Percentiles rank a stretch among this genome's conserved stretches.
Evolutionary conservation across 2,888 invertebrate genomes (phyloP).

Genomic region (Cephus pulcher): DNA sequence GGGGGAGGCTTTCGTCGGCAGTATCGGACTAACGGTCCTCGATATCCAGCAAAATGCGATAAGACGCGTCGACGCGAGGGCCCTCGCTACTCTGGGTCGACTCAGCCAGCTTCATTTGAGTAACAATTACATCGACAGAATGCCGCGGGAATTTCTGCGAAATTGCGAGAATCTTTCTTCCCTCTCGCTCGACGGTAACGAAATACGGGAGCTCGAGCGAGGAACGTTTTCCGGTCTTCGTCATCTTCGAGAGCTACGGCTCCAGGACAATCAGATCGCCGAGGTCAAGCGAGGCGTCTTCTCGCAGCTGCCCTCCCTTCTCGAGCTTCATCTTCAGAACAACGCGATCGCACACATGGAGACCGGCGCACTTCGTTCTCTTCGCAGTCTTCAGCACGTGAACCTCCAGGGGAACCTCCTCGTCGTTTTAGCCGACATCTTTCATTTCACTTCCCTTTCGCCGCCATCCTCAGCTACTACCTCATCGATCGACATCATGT

Average conservation of each 20-base stretch:
- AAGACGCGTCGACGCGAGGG: slow-evolving; percentile 78
- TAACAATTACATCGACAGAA: slow-evolving; percentile 84
- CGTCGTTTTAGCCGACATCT: slow-evolving; percentile 81
- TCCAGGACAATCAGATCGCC: slow-evolving; percentile 86
- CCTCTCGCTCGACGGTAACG: slow-evolving; percentile 88
- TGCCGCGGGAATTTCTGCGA: slow-evolving; percentile 82
- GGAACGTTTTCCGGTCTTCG: slow-evolving; percentile 82
- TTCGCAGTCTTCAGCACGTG: slow-evolving; percentile 84
- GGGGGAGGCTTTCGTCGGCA: slow-evolving; percentile 82
- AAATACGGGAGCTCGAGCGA: slow-evolving; percentile 81
- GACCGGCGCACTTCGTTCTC: slow-evolving; percentile 81
- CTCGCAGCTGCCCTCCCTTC: slow-evolving; percentile 80
- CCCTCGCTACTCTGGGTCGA: slow-evolving; percentile 79
- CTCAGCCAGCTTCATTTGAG: slow-evolving; percentile 87
- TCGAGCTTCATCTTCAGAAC: slow-evolving; percentile 89
- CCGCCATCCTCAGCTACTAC: slow-evolving; percentile 21
- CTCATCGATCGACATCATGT: neutral
- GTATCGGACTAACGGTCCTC: slow-evolving; percentile 80
- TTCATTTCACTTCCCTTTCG: slow-evolving; percentile 73
- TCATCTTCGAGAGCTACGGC: slow-evolving; percentile 82
- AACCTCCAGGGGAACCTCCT: slow-evolving; percentile 88
- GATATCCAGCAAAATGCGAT: slow-evolving; percentile 91
- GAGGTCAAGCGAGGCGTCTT: slow-evolving; percentile 84
- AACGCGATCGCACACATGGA: slow-evolving; percentile 85
- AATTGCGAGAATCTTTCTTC: slow-evolving; percentile 82